phyloP scores from a whole-genome alignment of 2,797 vertebrate species.

The Remorina albescens region DNA sequence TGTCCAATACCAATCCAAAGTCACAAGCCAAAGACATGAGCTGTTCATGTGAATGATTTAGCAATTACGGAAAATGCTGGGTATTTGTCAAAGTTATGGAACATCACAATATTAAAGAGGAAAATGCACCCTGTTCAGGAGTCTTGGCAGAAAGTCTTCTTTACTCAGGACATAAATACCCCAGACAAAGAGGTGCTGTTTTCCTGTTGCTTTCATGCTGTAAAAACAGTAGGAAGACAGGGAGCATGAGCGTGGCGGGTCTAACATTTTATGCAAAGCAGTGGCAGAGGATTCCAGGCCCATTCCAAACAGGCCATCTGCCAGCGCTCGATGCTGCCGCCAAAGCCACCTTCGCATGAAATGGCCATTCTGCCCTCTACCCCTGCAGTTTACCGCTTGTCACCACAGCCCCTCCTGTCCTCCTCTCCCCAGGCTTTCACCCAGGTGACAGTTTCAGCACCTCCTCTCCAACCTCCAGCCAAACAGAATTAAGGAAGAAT shows the following conservation, averaged over 20 bases:
- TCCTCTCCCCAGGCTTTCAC: slow-evolving; percentile 38
- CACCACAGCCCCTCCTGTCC: slow-evolving; percentile 23
- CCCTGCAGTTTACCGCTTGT: slow-evolving; percentile 39
- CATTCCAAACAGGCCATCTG: slow-evolving; percentile 50
- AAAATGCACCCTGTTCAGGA: slow-evolving; percentile 9
- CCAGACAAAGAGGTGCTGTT: background rate
- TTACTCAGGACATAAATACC: slow-evolving; percentile 29
- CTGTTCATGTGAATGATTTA: slow-evolving; percentile 86
- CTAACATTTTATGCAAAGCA: slow-evolving; percentile 14
- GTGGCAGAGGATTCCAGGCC: background rate
- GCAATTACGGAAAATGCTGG: slow-evolving; percentile 83
- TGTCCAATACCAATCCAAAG: slow-evolving; percentile 74
- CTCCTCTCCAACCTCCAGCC: slow-evolving; percentile 62
- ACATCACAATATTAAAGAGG: slow-evolving; percentile 68
- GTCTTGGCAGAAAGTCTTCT: slow-evolving; percentile 7
- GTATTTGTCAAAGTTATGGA: slow-evolving; percentile 79
- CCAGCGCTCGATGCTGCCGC: slow-evolving; percentile 26
- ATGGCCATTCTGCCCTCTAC: slow-evolving; percentile 32
- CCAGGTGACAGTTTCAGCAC: slow-evolving; percentile 69
- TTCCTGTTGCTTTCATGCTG: slow-evolving; percentile 1
- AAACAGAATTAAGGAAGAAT: slow-evolving; percentile 80
- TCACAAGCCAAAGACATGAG: slow-evolving; percentile 57
- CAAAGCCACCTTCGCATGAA: slow-evolving; percentile 35
- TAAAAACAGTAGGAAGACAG: background rate
- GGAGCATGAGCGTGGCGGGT: background rate